Conservation (phyloP, 2,888 invertebrate species). For the Nasonovia ribisnigri region DNA sequence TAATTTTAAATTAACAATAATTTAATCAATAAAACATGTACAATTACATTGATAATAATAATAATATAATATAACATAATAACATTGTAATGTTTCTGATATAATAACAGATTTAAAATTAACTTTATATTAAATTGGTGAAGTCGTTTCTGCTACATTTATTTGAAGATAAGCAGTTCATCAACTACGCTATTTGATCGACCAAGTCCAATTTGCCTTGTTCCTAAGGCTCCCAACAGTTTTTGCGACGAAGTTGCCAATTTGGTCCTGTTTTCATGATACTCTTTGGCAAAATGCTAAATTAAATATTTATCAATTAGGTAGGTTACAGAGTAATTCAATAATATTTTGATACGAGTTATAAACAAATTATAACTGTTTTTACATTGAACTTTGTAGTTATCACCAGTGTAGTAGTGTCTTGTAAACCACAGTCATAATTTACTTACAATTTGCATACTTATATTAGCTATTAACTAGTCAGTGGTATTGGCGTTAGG, state of each 20-base stretch:
- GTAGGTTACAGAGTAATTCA: background rate
- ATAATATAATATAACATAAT: constrained; percentile 27
- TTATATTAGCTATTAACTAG: too few species aligned
- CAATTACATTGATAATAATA: constrained; percentile 48
- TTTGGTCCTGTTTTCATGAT: constrained; percentile 64
- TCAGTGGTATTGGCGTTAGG: too few species aligned
- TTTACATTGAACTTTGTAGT: background rate
- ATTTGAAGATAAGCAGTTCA: constrained; percentile 75
- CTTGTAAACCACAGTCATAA: too few species aligned
- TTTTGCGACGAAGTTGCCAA: constrained; percentile 64
- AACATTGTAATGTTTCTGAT: constrained; percentile 42
- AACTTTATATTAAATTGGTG: constrained; percentile 41
- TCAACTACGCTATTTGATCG: constrained; percentile 89
- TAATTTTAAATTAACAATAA: constrained; percentile 57
- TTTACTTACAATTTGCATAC: too few species aligned
- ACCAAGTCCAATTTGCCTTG: constrained; percentile 72
- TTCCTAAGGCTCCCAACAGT: constrained; percentile 73
- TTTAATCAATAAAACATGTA: constrained; percentile 60
- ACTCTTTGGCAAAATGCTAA: constrained; percentile 65
- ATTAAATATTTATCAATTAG: background rate
- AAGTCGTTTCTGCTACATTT: constrained; percentile 35
- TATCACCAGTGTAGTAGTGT: too few species aligned
- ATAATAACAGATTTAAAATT: constrained; percentile 53
- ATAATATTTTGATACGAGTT: background rate
- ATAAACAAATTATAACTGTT: background rate